Conservation (phyloP, 2,113 vertebrate species). For the Poeciliopsis retropinna region DNA sequence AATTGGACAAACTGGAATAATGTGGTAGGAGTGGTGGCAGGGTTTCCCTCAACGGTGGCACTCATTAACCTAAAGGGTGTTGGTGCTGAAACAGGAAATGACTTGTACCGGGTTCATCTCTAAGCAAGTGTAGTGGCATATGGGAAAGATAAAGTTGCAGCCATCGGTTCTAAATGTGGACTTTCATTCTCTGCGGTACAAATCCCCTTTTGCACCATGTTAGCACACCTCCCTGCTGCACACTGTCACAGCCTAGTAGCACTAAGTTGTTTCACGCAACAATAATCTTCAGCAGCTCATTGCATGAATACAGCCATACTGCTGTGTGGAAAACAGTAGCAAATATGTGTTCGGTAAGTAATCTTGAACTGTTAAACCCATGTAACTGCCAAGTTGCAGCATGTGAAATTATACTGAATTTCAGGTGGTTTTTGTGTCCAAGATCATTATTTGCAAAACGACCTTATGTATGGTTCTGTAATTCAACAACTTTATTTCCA, state of each 20-base stretch:
- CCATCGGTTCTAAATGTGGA: conserved; percentile 33
- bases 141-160: conserved; percentile 53
- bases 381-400: neutral
- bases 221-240: conserved; percentile 13
- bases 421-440: neutral
- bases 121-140: conserved; percentile 16
- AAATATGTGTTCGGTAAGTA: conserved; percentile 18
- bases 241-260: conserved; percentile 56
- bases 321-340: conserved; percentile 30
- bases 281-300: conserved; percentile 50
- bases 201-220: conserved; percentile 16
- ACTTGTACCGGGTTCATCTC: conserved; percentile 20
- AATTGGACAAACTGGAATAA: conserved; percentile 53
- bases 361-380: conserved; percentile 15
- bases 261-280: conserved; percentile 57
- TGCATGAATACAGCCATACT: conserved; percentile 49
- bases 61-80: conserved; percentile 59
- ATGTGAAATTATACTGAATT: conserved; percentile 6
- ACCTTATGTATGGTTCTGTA: neutral
- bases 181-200: conserved; percentile 38
- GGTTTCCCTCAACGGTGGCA: conserved; percentile 27
- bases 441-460: neutral
- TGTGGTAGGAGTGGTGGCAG: conserved; percentile 36
- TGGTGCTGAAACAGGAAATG: conserved; percentile 53
- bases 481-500: neutral